Evolutionary conservation across 2,797 vertebrate species (phyloP).

Genomic region (Tragopan temminckii): DNA sequence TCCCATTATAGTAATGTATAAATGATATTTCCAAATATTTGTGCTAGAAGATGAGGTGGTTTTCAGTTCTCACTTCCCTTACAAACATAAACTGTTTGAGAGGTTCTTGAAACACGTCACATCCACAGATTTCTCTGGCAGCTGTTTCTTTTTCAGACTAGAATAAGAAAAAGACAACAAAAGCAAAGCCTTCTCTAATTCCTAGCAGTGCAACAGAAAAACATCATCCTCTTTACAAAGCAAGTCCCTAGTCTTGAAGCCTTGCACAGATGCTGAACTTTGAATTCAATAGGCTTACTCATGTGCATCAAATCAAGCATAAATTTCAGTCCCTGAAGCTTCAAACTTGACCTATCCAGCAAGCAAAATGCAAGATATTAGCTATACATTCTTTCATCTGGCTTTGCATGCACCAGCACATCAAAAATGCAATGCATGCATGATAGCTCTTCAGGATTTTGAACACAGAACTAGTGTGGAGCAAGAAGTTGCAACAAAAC

Average conservation of each 20-base stretch:
- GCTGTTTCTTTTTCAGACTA: constrained; percentile 31
- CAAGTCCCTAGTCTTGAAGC: neutral
- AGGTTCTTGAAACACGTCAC: constrained; percentile 54
- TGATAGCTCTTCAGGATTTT: neutral
- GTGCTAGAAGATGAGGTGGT: neutral
- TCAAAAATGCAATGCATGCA: neutral
- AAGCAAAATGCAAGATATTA: constrained; percentile 17
- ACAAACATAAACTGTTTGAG: constrained; percentile 43
- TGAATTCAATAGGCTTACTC: constrained; percentile 43
- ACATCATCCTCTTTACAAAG: neutral
- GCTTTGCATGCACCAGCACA: neutral
- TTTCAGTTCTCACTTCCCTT: constrained; percentile 44
- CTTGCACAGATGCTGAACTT: constrained; percentile 65
- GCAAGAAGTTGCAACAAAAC: neutral
- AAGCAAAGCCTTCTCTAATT: neutral
- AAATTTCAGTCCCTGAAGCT: constrained; percentile 49
- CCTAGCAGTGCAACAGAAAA: neutral
- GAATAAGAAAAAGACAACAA: constrained; percentile 14
- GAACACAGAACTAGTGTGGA: neutral
- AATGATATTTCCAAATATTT: constrained; percentile 63
- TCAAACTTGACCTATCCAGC: constrained; percentile 39
- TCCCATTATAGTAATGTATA: constrained; percentile 46
- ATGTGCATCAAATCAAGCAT: constrained; percentile 46
- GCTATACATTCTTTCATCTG: neutral
- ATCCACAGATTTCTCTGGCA: constrained; percentile 28